These are phyloP conservation scores for Cherax destructor DNA, from an alignment of 1,140 invertebrate species.

Conservation along the genomic window DNA sequence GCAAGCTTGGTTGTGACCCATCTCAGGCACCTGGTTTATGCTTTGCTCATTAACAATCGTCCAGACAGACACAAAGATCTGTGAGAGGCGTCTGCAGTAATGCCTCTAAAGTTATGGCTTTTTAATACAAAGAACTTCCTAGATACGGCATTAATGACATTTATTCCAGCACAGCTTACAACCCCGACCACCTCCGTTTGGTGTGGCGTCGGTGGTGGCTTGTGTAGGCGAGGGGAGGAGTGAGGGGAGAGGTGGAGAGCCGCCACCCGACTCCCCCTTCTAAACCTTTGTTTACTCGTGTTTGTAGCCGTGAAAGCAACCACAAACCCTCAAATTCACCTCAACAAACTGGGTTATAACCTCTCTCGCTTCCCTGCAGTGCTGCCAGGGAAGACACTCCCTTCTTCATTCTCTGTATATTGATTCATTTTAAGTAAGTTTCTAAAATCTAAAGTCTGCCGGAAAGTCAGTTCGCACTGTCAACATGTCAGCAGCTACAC, in stretches of 20 bases:
- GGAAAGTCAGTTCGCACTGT: neutral
- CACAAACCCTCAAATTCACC: slow-evolving; percentile 66
- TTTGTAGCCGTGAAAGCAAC: slow-evolving; percentile 64
- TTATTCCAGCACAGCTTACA: no score
- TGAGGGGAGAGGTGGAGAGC: neutral
- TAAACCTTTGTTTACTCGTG: slow-evolving; percentile 59
- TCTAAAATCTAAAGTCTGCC: neutral
- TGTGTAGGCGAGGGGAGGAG: neutral
- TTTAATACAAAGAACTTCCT: no score
- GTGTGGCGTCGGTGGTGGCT: neutral
- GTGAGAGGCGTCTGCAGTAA: no score
- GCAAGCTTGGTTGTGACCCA: no score
- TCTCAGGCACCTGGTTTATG: no score
- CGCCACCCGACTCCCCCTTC: slow-evolving; percentile 24
- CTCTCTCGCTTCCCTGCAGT: slow-evolving; percentile 46
- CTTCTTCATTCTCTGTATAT: neutral
- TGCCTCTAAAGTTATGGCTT: no score
- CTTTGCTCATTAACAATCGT: no score
- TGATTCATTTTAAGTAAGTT: neutral
- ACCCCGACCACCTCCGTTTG: neutral
- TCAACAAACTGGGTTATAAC: slow-evolving; percentile 68
- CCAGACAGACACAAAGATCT: no score
- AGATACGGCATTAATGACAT: no score
- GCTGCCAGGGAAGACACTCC: slow-evolving; percentile 10
- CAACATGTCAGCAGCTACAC: neutral